Conservation (phyloP, 2,797 vertebrate genomes). For the Arctocebus calabarensis region DNA sequence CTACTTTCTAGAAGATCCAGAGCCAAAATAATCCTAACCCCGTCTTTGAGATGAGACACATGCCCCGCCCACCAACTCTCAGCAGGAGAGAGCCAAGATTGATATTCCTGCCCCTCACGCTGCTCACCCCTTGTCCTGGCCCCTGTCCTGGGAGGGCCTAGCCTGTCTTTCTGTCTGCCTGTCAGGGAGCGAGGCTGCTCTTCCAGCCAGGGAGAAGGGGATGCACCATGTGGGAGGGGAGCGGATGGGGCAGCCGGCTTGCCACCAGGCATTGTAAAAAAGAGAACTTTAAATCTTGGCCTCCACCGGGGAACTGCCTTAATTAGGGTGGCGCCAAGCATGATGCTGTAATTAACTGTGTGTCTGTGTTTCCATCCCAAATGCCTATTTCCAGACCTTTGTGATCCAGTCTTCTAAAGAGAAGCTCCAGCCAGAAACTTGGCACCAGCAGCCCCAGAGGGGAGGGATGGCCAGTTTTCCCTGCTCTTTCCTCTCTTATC, state of each 20-base stretch:
- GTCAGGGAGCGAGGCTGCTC: neutral
- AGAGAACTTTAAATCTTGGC: constrained; percentile 87
- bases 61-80: neutral
- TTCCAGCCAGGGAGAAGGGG: constrained; percentile 70
- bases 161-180: neutral
- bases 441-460: constrained; percentile 68
- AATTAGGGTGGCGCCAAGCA: constrained; percentile 88
- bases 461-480: constrained; percentile 50
- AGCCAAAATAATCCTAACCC: constrained; percentile 36
- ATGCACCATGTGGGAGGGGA: constrained; percentile 61
- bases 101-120: neutral
- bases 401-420: constrained; percentile 84
- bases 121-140: neutral
- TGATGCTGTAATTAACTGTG: constrained; percentile 87
- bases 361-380: constrained; percentile 88
- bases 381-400: constrained; percentile 85
- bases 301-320: constrained; percentile 83
- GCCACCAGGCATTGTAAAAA: constrained; percentile 85
- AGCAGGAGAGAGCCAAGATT: neutral
- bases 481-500: neutral
- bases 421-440: constrained; percentile 81
- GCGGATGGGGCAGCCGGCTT: constrained; percentile 80
- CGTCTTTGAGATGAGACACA: neutral
- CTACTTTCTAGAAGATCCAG: constrained; percentile 34
- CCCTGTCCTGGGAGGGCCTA: neutral